These are phyloP conservation scores for Elachura formosa DNA, from an alignment of 2,113 vertebrate species.

Conservation along the genomic window DNA sequence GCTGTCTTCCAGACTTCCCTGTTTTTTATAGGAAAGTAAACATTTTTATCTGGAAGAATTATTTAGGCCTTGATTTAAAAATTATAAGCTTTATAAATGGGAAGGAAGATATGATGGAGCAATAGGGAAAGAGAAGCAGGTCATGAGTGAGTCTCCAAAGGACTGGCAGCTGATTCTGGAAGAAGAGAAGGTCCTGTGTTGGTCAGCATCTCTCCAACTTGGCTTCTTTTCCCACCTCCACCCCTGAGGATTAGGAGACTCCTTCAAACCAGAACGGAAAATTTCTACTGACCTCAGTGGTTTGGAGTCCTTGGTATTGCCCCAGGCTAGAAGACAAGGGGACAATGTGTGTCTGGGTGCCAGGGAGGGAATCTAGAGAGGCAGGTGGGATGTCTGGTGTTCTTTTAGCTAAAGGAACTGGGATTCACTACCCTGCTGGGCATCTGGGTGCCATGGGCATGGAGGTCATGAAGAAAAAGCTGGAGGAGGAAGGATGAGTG, in stretches of 20 bases:
- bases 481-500: rapidly evolving
- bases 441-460: not conserved
- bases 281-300: not conserved
- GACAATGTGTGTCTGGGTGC: not conserved
- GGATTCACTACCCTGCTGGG: not conserved
- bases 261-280: not conserved
- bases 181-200: not conserved
- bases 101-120: not conserved
- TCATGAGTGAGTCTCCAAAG: not conserved
- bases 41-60: not conserved
- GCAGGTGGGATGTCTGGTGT: not conserved
- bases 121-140: not conserved
- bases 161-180: not conserved
- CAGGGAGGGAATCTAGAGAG: not conserved
- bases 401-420: not conserved
- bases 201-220: not conserved
- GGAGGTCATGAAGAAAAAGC: not conserved
- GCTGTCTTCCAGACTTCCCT: not conserved
- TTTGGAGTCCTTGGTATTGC: not conserved
- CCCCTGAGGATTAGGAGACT: not conserved
- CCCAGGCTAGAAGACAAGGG: not conserved
- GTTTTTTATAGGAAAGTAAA: not conserved
- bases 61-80: not conserved
- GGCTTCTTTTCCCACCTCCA: not conserved
- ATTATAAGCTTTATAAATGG: too few species aligned